phyloP scores from a whole-genome alignment of 1,140 invertebrate species.

The Protaetia brevitarsis region DNA sequence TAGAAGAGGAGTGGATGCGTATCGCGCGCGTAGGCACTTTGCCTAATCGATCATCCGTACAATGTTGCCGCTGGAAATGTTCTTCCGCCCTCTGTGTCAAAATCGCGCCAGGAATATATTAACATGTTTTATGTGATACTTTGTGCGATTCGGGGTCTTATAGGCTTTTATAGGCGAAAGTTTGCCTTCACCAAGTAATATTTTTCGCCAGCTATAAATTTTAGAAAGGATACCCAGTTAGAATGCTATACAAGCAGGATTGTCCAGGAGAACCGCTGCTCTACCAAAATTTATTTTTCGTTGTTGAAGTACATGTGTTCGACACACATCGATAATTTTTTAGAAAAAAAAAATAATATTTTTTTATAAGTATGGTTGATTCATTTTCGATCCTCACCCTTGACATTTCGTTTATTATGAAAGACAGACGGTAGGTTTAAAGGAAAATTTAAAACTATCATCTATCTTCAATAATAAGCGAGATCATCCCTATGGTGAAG shows the following conservation, averaged over 20 bases:
- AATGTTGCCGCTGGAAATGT: slow-evolving; percentile 13
- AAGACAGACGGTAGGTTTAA: too few species aligned
- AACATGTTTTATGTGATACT: slow-evolving; percentile 12
- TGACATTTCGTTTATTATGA: too few species aligned
- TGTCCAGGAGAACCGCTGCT: background rate
- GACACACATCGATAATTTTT: too few species aligned
- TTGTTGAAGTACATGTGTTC: background rate
- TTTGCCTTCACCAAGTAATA: slow-evolving; percentile 1
- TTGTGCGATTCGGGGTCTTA: background rate
- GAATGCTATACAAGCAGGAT: background rate
- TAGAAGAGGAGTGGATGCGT: slow-evolving; percentile 1
- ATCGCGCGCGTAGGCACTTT: slow-evolving; percentile 4
- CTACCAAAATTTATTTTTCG: background rate
- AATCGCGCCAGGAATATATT: slow-evolving; percentile 13
- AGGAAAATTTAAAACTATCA: too few species aligned
- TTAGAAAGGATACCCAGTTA: background rate
- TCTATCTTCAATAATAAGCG: too few species aligned
- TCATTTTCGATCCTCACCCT: too few species aligned
- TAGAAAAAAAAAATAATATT: too few species aligned
- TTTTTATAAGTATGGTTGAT: too few species aligned
- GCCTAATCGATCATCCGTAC: slow-evolving; percentile 13
- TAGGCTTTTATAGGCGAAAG: slow-evolving; percentile 15
- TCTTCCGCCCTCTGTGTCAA: slow-evolving; percentile 11
- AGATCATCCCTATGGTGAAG: too few species aligned
- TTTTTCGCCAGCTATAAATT: slow-evolving; percentile 3